Evolutionary conservation across 2,113 vertebrate species (phyloP).

Genomic region (Sus scrofa): DNA sequence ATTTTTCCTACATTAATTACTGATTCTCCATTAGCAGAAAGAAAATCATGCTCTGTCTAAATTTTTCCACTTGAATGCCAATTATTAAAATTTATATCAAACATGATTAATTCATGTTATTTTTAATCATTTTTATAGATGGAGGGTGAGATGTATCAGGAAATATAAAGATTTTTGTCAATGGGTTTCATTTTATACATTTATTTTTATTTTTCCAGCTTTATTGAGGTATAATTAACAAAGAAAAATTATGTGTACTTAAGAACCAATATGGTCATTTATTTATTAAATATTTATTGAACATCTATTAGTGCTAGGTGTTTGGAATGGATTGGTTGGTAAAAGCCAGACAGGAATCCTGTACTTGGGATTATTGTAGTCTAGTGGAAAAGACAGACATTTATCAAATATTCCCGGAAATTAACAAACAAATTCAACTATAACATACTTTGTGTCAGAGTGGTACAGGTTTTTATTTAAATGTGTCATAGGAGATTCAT

Average conservation of each 20-base stretch:
- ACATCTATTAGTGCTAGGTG: neutral
- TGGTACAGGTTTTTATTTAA: neutral
- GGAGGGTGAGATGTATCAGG: neutral
- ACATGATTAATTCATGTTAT: neutral
- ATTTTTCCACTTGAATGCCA: neutral
- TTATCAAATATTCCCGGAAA: neutral
- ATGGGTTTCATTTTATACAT: neutral
- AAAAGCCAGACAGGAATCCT: neutral
- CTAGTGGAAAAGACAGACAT: neutral
- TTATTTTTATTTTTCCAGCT: neutral
- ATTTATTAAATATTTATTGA: constrained; percentile 39
- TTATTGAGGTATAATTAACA: neutral
- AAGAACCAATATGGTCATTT: neutral
- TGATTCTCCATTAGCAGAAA: neutral
- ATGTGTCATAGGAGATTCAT: neutral
- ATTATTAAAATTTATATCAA: neutral
- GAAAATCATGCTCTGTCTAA: neutral
- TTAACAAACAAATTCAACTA: neutral
- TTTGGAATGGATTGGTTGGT: neutral
- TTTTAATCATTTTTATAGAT: neutral
- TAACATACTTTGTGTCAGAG: neutral
- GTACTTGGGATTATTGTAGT: neutral
- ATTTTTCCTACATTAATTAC: neutral
- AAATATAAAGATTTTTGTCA: neutral
- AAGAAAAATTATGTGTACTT: neutral